Evolutionary conservation across 2,797 vertebrate species (phyloP), one percentile per base, ranked within the genome.

Genomic region (Artibeus jamaicensis): DNA sequence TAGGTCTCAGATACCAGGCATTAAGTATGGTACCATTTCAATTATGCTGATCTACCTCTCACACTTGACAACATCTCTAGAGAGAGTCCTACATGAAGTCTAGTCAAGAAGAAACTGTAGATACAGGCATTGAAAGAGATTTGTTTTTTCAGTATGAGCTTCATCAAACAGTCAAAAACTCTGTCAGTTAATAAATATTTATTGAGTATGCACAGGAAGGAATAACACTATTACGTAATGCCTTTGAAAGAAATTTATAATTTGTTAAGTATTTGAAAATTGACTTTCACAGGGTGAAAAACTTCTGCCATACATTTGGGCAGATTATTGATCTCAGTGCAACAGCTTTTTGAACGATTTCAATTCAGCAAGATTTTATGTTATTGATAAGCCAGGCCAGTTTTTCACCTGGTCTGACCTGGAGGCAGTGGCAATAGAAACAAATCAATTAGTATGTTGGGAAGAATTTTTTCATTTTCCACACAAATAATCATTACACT

Each of bases 211-310:
- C 24, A 90, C 10, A 24, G 7, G 11, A 73, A 44, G 21, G 26
- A 94, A 92, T 73, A 71, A 34, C 37, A 87, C 59, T 44, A 26
- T 73, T 93, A 44, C 2, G 12, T 4, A 84, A 82, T 92, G n/a
- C 4, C 50, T 96, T 53, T 55, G 29, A 87, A 93, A 85, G 7
- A n/a, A 90, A 90, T 95, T 89, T 90, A 87, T 93, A 77, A 9
- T 95, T 96, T 81, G 46, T 67, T 91, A 78, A 74, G 10, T 68
- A 62, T 90, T 92, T 92, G 53, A 90, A 96, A 96, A 96, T 77
- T 77, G 70, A 70, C 79, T 94, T 97, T 94, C 81, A 95, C 12
- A n/a, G 16, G 48, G n/a, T 87, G 26, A 91, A 95, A 93, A 90
- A 68, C 24, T 50, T 93, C 86, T 95, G 78, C 37, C 39, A 84